Evolutionary conservation across 1,140 invertebrate species (phyloP).

Genomic region (Meloidogyne chitwoodi): DNA sequence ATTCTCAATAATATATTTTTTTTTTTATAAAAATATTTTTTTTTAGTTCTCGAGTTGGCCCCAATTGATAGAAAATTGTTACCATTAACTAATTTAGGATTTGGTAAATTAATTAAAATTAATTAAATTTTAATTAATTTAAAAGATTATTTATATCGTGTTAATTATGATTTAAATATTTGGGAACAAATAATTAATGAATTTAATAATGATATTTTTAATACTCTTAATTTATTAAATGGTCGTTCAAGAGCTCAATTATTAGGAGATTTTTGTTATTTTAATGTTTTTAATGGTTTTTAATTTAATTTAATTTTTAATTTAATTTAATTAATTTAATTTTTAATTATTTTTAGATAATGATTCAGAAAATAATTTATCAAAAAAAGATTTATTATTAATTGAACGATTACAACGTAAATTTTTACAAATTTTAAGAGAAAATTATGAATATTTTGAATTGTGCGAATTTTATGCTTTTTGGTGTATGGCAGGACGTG

Average conservation of each 20-base stretch:
- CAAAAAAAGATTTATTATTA: conserved; percentile 18
- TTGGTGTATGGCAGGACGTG: conserved; percentile 28
- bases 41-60: conserved; percentile 30
- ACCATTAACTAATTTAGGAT: conserved; percentile 23
- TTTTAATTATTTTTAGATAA: no score
- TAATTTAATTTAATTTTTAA: background rate
- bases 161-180: conserved; percentile 26
- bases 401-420: conserved; percentile 5
- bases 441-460: conserved; percentile 35
- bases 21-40: background rate
- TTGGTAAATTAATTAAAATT: background rate
- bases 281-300: conserved; percentile 31
- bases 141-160: conserved; percentile 19
- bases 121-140: background rate
- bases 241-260: conserved; percentile 19
- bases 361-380: no score
- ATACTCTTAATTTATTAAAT: background rate
- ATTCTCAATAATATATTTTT: background rate
- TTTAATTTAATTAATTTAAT: background rate
- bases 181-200: conserved; percentile 31
- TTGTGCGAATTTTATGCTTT: conserved; percentile 36
- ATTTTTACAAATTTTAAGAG: conserved; percentile 24
- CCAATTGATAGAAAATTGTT: conserved; percentile 26
- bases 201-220: background rate
- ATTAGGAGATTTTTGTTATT: conserved; percentile 35